A percentile compares a stretch with the other conserved stretches of the same genome.
phyloP scores from a whole-genome alignment of 92 coral and sea anemone species.

The Parazoanthus atlanticus region DNA sequence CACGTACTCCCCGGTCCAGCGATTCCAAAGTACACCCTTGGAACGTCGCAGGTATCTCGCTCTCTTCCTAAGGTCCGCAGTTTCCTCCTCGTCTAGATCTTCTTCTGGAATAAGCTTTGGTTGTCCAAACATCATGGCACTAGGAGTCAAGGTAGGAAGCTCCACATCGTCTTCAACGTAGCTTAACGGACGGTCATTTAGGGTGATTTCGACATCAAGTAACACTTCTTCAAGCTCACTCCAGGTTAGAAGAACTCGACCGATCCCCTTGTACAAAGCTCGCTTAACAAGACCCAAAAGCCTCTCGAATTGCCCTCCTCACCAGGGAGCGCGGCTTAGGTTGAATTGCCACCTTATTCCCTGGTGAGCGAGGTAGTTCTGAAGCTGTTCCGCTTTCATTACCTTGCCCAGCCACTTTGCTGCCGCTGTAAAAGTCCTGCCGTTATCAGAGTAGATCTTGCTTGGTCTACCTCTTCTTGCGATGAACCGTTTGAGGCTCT shows the following conservation, averaged over 20 bases:
- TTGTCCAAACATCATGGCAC: constrained; percentile 21
- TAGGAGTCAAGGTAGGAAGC: constrained; percentile 24
- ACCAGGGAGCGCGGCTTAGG: constrained; percentile 19
- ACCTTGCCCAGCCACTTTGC: constrained; percentile 43
- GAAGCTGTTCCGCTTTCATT: constrained; percentile 24
- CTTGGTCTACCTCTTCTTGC: constrained; percentile 26
- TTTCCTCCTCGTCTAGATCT: not conserved
- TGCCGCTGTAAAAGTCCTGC: constrained; percentile 22
- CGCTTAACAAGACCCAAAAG: not conserved
- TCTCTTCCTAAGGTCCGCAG: constrained; percentile 12
- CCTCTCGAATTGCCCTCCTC: not conserved
- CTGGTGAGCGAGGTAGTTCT: constrained; percentile 39
- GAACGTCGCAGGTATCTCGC: constrained; percentile 6
- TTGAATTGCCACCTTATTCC: constrained; percentile 40
- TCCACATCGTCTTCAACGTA: constrained; percentile 47
- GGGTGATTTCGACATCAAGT: constrained; percentile 39
- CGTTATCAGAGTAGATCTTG: constrained; percentile 45
- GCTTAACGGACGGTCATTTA: constrained; percentile 42
- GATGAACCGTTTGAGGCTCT: constrained; percentile 26
- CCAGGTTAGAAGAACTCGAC: not conserved
- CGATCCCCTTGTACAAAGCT: not conserved
- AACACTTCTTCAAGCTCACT: constrained; percentile 7
- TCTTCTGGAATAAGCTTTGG: constrained; percentile 22
- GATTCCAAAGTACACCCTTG: not conserved
- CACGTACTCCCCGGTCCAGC: constrained; percentile 19